Evolutionary conservation across 2,113 vertebrate genomes (phyloP), one percentile per base, ranked within the genome.

Genomic region (Pseudorasbora parva): DNA sequence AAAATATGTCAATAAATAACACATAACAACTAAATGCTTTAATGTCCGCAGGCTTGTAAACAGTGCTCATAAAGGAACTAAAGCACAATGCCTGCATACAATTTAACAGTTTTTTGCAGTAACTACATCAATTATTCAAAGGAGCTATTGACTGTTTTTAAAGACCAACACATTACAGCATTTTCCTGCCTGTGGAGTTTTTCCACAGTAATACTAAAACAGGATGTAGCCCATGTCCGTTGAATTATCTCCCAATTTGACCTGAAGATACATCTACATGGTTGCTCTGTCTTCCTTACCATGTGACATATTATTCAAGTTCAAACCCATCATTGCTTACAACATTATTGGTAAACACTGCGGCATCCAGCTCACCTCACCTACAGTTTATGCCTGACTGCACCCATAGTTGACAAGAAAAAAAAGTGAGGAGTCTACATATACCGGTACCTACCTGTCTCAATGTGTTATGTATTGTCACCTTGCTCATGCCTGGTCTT

Each of bases 201-300:
- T 62, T 66, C 43, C 57, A 64, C 59, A 49, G 49, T n/a, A 79
- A 33, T 49, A 23, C 25, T 79, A 47, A 45, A 79, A 64, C 77
- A 79, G 59, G 43, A 79, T 64, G 59, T 8, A 21, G 8, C 41
- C 64, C 21, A 10, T 15, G 19, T 54, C 74, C 23, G 49, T 14
- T 59, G 4, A 41, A 41, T 23, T 60, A 5, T 49, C 71, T 37
- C 76, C 33, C 23, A 9, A 9, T 78, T 37, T 60, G n/a, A 60
- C 10, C 25, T 37, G 19, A 76, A 43, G n/a, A 25, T 51, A 56
- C 14, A 76, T 57, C 19, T 78, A 41, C 33, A 45, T 2, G 6
- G 37, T 11, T 71, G 11, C 37, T 45, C 27, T 43, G 12, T 45
- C n/a, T 25, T 78, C 5, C 54, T 9, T 9, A 49, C 43, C 17